These are phyloP conservation scores for Ceyx melanurus DNA, from an alignment of 2,113 vertebrate species.

Conservation along the genomic window DNA sequence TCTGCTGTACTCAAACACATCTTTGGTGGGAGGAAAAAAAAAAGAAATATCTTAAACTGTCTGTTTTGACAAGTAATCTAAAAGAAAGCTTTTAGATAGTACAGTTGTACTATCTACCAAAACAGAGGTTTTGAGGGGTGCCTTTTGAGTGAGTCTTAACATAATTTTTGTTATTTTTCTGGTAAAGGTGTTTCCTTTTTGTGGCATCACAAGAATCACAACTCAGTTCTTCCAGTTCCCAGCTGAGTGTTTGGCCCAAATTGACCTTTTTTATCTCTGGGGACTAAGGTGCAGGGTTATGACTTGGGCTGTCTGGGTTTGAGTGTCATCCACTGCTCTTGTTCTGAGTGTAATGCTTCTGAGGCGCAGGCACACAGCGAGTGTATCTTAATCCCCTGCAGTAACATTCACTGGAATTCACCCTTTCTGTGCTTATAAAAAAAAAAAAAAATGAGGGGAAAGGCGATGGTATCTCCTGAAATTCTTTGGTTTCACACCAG, in stretches of 20 bases:
- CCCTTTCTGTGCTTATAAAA: accelerated
- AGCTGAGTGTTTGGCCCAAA: background rate
- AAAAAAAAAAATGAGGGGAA: background rate
- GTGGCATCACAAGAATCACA: background rate
- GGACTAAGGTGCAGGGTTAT: background rate
- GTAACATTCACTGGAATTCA: background rate
- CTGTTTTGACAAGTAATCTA: background rate
- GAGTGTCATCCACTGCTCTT: background rate
- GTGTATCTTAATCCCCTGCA: background rate
- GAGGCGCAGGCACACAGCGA: background rate
- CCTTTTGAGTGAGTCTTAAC: background rate
- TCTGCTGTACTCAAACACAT: background rate
- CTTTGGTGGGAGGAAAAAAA: background rate
- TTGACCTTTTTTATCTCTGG: background rate
- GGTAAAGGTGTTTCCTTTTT: background rate
- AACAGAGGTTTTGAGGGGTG: background rate
- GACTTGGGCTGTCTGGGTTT: background rate
- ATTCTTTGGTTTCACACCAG: background rate
- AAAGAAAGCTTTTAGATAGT: background rate
- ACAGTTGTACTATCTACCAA: background rate
- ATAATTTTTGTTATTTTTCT: background rate
- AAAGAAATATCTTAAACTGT: background rate
- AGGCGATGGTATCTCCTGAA: background rate
- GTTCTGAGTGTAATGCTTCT: background rate
- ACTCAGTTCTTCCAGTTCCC: background rate